phyloP scores from a whole-genome alignment of 2,888 invertebrate genomes.

The Malacosoma neustria region DNA sequence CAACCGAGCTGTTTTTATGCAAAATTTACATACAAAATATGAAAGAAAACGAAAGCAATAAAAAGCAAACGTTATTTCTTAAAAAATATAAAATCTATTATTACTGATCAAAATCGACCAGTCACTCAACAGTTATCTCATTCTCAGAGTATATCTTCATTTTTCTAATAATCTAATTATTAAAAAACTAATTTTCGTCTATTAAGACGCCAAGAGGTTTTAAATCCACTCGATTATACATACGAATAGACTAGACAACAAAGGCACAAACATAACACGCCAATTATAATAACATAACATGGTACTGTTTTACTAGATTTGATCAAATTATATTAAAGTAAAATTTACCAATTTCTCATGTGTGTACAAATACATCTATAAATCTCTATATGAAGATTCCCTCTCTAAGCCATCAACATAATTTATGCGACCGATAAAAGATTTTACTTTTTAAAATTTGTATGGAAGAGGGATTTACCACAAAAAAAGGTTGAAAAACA shows the following conservation, averaged over 20 bases:
- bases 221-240: background rate
- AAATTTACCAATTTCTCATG: too few relatives aligned
- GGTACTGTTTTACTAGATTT: background rate
- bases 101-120: background rate
- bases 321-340: too few relatives aligned
- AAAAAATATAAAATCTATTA: background rate
- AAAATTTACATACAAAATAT: background rate
- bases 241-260: background rate
- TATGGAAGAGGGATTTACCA: too few relatives aligned
- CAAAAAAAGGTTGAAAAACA: too few relatives aligned
- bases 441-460: too few relatives aligned
- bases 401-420: too few relatives aligned
- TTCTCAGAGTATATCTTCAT: conserved; percentile 3
- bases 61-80: background rate
- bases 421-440: too few relatives aligned
- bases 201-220: background rate
- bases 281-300: too few relatives aligned
- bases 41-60: background rate
- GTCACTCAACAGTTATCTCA: background rate
- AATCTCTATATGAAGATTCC: too few relatives aligned
- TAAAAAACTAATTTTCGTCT: conserved; percentile 3
- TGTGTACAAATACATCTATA: too few relatives aligned
- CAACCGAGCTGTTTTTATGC: background rate
- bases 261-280: conserved; percentile 1
- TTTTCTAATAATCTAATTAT: conserved; percentile 16